Percentiles rank a stretch among this genome's conserved stretches.
phyloP scores from a whole-genome alignment of 2,888 invertebrate species.

The Brassicogethes aeneus region DNA sequence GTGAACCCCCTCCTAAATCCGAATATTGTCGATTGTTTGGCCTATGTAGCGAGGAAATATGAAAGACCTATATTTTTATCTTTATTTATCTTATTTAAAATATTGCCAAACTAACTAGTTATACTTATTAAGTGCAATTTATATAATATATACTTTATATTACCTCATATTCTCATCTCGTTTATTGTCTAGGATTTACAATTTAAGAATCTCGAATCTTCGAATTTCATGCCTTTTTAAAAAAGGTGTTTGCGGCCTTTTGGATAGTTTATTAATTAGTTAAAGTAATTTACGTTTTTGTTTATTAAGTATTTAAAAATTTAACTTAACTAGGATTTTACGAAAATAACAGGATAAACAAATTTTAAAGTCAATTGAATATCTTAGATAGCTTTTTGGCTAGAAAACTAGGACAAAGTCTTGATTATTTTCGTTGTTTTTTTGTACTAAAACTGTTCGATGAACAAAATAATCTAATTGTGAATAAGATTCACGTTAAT shows the following conservation, averaged over 20 bases:
- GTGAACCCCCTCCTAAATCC: too few relatives aligned
- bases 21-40: too few relatives aligned
- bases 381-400: not conserved
- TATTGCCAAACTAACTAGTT: constrained; percentile 38
- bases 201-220: constrained; percentile 23
- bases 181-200: constrained; percentile 22
- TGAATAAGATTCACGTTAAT: constrained; percentile 7
- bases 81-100: constrained; percentile 16
- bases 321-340: too few relatives aligned
- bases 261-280: constrained; percentile 26
- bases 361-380: too few relatives aligned
- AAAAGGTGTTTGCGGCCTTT: constrained; percentile 30
- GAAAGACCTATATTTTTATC: too few relatives aligned
- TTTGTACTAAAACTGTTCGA: too few relatives aligned
- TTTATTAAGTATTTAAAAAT: too few relatives aligned
- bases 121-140: constrained; percentile 37
- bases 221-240: constrained; percentile 22
- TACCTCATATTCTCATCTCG: constrained; percentile 37
- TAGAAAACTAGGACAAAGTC: not conserved
- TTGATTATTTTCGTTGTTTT: too few relatives aligned
- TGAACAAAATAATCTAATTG: constrained; percentile 5
- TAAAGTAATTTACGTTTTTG: constrained; percentile 15
- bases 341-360: too few relatives aligned
- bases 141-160: constrained; percentile 29
- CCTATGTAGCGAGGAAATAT: too few relatives aligned